A percentile compares a stretch with the other conserved stretches of the same genome.
phyloP scores from a whole-genome alignment of 2,797 vertebrate species.

The Sebastes vulpes region DNA sequence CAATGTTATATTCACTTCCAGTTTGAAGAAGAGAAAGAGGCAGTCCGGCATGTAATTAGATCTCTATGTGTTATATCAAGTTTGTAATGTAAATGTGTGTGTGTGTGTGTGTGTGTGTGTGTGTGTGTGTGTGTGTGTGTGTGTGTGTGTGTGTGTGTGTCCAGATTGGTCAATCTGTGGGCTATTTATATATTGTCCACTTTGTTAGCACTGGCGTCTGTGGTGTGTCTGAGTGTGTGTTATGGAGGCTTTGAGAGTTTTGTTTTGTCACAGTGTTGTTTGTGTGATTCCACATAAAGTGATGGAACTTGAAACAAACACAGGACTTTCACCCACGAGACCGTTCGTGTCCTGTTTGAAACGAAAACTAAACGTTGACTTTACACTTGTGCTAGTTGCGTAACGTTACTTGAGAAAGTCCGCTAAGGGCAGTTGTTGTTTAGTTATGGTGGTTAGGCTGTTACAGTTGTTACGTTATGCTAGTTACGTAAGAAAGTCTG shows the following conservation, averaged over 20 bases:
- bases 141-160: background rate
- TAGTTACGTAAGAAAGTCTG: too few species aligned
- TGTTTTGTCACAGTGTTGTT: background rate
- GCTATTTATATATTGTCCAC: constrained; percentile 47
- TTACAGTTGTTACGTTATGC: too few species aligned
- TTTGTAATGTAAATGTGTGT: background rate
- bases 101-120: background rate
- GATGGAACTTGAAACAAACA: background rate
- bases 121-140: background rate
- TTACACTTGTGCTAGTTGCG: too few species aligned
- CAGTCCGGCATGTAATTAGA: background rate
- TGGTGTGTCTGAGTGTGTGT: constrained; percentile 5
- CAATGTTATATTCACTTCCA: constrained; percentile 18
- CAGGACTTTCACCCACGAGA: too few species aligned
- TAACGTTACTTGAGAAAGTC: too few species aligned
- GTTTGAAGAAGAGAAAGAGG: background rate
- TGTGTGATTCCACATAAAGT: background rate
- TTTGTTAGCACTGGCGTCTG: background rate
- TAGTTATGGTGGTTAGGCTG: too few species aligned
- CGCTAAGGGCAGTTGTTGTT: too few species aligned
- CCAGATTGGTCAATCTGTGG: background rate
- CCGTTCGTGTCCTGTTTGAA: too few species aligned
- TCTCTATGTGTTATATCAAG: constrained; percentile 5
- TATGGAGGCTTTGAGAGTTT: background rate
- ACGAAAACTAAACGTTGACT: too few species aligned